Conservation (phyloP, 2,888 invertebrate species). For the Carpatolechia fugitivella region DNA sequence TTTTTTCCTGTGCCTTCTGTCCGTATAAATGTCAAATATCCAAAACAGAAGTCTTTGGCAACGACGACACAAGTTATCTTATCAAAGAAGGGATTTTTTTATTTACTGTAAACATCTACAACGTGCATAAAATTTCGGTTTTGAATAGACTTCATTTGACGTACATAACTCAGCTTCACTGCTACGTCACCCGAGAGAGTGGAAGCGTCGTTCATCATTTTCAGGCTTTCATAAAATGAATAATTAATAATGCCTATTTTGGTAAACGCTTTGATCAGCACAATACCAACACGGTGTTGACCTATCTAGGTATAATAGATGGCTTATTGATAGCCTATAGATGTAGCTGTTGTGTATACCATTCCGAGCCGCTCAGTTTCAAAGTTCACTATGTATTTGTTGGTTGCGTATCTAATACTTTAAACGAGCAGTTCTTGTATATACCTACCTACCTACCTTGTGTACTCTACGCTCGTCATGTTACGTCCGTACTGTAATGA, state of each 20-base stretch:
- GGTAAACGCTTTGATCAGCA: conserved; percentile 1
- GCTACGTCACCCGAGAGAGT: neutral
- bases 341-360: neutral
- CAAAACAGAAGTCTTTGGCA: too few relatives aligned
- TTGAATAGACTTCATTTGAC: neutral
- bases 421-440: too few relatives aligned
- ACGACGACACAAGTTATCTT: too few relatives aligned
- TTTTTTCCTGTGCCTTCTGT: too few relatives aligned
- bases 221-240: conserved; percentile 1
- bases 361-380: too few relatives aligned
- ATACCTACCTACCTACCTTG: too few relatives aligned
- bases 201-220: conserved; percentile 6
- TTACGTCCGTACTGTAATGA: too few relatives aligned
- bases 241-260: conserved; percentile 8
- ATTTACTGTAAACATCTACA: neutral
- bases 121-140: neutral
- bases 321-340: neutral
- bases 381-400: too few relatives aligned
- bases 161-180: neutral
- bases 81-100: too few relatives aligned
- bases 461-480: too few relatives aligned
- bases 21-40: too few relatives aligned
- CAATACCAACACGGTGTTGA: neutral
- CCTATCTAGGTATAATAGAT: neutral
- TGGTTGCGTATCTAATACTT: too few relatives aligned